Evolutionary conservation across 2,113 vertebrate genomes (phyloP).

Genomic region (Apteryx owenii): DNA sequence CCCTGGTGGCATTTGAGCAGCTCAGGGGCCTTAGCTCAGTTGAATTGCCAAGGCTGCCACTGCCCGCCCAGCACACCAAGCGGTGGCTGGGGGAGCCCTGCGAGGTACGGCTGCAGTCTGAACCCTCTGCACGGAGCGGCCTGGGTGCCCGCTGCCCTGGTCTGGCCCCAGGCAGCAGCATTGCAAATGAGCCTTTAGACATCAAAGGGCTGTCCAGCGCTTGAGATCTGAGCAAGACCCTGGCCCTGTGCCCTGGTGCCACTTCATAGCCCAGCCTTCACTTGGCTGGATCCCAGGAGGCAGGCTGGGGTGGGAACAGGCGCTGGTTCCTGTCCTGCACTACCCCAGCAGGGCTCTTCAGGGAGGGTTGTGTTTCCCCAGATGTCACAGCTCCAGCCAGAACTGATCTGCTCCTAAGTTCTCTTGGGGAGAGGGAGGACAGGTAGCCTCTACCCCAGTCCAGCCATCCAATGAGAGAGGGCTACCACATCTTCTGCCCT

Average conservation of each 20-base stretch:
- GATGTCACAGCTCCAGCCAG: not conserved
- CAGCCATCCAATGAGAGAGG: not conserved
- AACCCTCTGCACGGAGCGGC: rapidly evolving
- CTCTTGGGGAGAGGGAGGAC: not conserved
- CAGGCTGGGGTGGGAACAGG: not conserved
- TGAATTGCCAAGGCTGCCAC: not conserved
- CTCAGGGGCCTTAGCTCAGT: not conserved
- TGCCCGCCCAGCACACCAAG: not conserved
- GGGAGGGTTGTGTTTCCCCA: not conserved
- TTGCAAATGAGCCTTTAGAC: not conserved
- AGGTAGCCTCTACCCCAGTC: not conserved
- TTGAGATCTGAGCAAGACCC: rapidly evolving
- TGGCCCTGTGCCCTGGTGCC: not conserved
- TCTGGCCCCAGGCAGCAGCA: not conserved
- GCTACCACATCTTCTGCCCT: not conserved
- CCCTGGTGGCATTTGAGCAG: conserved; percentile 19
- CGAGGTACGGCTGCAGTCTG: not conserved
- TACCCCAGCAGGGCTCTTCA: not conserved
- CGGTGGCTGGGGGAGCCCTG: not conserved
- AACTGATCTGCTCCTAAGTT: not conserved
- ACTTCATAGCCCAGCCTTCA: not conserved
- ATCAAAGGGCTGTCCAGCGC: not conserved
- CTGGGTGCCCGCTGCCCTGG: not conserved
- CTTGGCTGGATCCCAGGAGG: rapidly evolving
- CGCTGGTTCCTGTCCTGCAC: not conserved